Evolutionary conservation across 2,113 vertebrate genomes (phyloP), one percentile per base, ranked within the genome.

Genomic region (Ciconia boyciana): DNA sequence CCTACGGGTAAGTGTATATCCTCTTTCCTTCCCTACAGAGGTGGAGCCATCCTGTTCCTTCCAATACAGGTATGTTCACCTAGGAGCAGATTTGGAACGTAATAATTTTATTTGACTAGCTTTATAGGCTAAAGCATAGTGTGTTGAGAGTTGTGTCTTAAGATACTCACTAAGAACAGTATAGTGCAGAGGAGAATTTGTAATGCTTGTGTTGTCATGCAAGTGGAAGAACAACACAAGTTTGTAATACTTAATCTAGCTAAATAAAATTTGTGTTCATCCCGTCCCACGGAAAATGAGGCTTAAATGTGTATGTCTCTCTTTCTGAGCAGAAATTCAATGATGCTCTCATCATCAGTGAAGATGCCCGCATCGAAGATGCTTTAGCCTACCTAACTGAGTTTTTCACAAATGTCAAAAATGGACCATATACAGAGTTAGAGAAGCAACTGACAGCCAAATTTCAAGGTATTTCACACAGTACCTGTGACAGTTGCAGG

Each of bases 271-370:
- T 3, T 80, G 8, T 5, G 3, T 60, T 90, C 29, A 36, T 49
- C 28, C 16, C 14, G 1, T n/a, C 14, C 39, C 4, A 1, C 8
- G 6, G 58, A 54, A 90, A 51, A 46, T 28, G 36, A 64, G 9
- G 17, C 4, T 54, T 72, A 58, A 68, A 34, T 57, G 7, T 31
- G 3, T 36, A 8, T 76, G 18, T 87, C 13, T 92, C 18, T 95
- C 65, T 74, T 91, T 87, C 78, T 71, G 34, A 91, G 94, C 95
- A 99, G 99, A 99, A 98, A 97, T 98, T 98, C 71, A 99, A 98
- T 0, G 98, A 99, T 19, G 95, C 98, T 60, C 96, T 99, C 78
- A 98, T 98, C 72, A 98, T 98, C 91, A 98, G 89, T 55, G 98
- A 98, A 65, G 98, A 99, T 22, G 98, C 98, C 2, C 92, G 97